Base-by-base conservation (phyloP, 2,113 vertebrate genomes). In the Cranoglanis bouderius region DNA sequence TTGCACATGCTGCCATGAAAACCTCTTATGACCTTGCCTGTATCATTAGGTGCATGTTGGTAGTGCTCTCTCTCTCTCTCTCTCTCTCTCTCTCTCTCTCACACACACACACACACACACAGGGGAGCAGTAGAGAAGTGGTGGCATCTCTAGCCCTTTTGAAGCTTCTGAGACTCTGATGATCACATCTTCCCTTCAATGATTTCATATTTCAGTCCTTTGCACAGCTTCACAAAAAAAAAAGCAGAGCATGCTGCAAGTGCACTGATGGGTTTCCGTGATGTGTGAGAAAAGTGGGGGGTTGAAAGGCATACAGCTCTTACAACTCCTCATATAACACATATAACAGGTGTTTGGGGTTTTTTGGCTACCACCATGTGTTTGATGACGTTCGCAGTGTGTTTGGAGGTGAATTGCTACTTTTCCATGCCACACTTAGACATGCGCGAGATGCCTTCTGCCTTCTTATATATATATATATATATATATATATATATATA, bases 321-420 rank as follows among this genome's bases (percentile, higher is more conserved):
- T 85, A 13, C 35, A 63, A 26, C 75, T 77, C 49, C 75, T 85
- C 86, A 87, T 77, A 77, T 85, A 75, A 86, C 90, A 91, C 86
- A 87, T 77, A 77, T 85, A 75, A 86, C 90, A 91, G 90, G 86
- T 91, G 90, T 61, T 59, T 74, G 90, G 19, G 86, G 75, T 88
- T 88, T 88, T 49, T 82, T 88, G 88, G 88, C 46, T 67, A 85
- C 55, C 49, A 24, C 67, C 85, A 35, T 70, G 35, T 77, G 75
- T 43, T 38, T 88, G 83, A 72, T 78, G 24, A 65, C 70, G 80
- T 51, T 86, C 86, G 40, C 32, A 51, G 49, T 74, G 88, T 90
- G 87, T 88, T 89, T 87, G 51, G 35, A 16, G 43, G 26, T 70
- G n/a, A 19, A 32, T 13, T 92, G 84, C 87, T n/a, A 78, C 91